Evolutionary conservation across 2,113 vertebrate genomes (phyloP).

Genomic region (Pelusios castaneus): DNA sequence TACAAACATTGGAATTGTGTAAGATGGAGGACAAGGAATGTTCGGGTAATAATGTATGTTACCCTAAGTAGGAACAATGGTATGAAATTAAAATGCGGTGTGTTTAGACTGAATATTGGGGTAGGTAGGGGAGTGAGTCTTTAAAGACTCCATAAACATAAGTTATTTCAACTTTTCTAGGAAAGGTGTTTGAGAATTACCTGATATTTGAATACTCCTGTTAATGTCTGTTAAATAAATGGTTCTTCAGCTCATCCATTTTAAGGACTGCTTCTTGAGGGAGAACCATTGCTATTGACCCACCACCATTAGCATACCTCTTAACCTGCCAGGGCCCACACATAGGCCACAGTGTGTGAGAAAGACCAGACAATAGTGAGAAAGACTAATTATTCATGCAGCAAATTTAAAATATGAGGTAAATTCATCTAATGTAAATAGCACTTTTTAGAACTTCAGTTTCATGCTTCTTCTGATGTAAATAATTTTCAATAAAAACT

Average conservation of each 20-base stretch:
- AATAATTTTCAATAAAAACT: not conserved
- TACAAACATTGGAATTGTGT: not conserved
- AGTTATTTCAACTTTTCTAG: not conserved
- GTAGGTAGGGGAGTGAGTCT: not conserved
- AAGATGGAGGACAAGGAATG: not conserved
- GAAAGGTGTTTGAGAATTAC: not conserved
- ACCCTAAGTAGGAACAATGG: not conserved
- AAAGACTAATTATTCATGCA: not conserved
- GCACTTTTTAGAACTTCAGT: not conserved
- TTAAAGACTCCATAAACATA: not conserved
- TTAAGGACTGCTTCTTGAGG: not conserved
- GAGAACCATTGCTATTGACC: not conserved
- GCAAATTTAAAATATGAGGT: rapidly evolving
- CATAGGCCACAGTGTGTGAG: rapidly evolving
- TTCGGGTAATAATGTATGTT: not conserved
- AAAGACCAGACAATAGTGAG: not conserved
- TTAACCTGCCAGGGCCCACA: not conserved
- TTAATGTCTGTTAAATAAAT: not conserved
- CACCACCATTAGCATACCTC: not conserved
- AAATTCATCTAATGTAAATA: not conserved
- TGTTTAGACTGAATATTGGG: not conserved
- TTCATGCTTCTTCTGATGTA: not conserved
- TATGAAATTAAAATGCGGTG: not conserved
- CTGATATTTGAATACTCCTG: not conserved
- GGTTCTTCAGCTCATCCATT: not conserved